Base-by-base conservation (phyloP, 2,888 invertebrate species). In the Tenthredo notha region DNA sequence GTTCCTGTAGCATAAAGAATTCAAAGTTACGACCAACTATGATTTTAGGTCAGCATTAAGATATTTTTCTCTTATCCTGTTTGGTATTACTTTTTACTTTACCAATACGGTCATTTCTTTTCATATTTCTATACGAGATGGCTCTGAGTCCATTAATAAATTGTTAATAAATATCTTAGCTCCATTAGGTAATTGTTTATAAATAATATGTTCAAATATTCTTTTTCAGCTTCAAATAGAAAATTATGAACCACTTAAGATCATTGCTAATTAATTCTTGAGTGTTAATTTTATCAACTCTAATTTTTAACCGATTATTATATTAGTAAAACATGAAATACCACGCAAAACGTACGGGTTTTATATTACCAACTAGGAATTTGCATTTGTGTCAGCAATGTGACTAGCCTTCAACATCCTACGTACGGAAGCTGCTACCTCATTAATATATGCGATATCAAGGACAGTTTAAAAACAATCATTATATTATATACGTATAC, bases 371-470 rank as follows among this genome's bases (percentile, higher is more conserved):
- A 0, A 67, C 25, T 47, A 29, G 29, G 67, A 43, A 83, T 83
- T 67, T 40, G 37, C 43, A 80, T 80, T 80, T 50, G 33, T 83
- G 67, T 67, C 83, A 83, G 83, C 43, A 83, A 65, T 67, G 83
- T 83, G 65, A 67, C 83, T 47, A 83, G 83, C 65, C 47, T 83
- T 83, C 83, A 65, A 70, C 80, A 58, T 83, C 67, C 83, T 40
- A 83, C 29, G 7, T 33, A 67, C 25, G 83, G 70, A 47, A 43
- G 47, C 10, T 67, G 65, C 47, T 70, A 43, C 67, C 47, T 47
- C 29, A 50, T 50, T 47, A 83, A 83, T 70, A 67, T 83, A 83
- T 80, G 47, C 70, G 15, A 61, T 67, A 47, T 83, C 83, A 70
- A 83, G 83, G 83, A 83, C 83, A 70, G 67, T 67, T 58, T 43